Percentiles rank a stretch among this genome's conserved stretches.
These are phyloP conservation scores for Pristiophorus japonicus DNA, from an alignment of 2,113 vertebrate species.

Conservation along the genomic window DNA sequence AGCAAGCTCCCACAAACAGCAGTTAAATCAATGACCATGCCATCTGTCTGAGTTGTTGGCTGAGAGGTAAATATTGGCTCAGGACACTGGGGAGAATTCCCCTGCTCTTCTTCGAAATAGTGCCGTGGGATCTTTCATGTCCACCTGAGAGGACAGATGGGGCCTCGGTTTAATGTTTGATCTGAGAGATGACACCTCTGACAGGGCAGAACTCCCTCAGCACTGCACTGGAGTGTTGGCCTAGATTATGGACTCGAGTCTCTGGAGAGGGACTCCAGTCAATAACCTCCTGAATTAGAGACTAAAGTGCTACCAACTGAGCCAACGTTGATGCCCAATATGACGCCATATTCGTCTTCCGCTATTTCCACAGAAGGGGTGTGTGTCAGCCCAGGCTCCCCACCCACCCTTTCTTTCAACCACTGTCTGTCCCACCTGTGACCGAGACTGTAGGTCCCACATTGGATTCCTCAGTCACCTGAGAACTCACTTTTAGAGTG, in stretches of 20 bases:
- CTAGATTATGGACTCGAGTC: background rate
- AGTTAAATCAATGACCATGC: background rate
- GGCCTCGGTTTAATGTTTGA: background rate
- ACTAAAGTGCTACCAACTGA: background rate
- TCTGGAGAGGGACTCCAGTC: background rate
- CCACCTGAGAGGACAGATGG: too few species aligned
- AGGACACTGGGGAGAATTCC: background rate
- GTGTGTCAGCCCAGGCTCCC: too few species aligned
- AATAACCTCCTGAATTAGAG: background rate
- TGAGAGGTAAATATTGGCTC: background rate
- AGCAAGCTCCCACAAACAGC: background rate
- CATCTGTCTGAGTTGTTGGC: background rate
- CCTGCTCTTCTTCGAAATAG: background rate
- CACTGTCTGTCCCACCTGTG: too few species aligned
- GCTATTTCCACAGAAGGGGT: too few species aligned
- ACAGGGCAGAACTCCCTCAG: background rate
- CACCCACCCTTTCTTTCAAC: too few species aligned
- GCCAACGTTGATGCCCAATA: background rate
- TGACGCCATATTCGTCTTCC: too few species aligned
- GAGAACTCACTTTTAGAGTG: too few species aligned
- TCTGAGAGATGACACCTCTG: background rate
- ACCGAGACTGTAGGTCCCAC: too few species aligned
- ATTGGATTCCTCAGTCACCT: too few species aligned
- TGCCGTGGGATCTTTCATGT: background rate
- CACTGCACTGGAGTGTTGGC: background rate